phyloP scores from a whole-genome alignment of 2,797 vertebrate genomes.

The Neosilurus mollespiculum region DNA sequence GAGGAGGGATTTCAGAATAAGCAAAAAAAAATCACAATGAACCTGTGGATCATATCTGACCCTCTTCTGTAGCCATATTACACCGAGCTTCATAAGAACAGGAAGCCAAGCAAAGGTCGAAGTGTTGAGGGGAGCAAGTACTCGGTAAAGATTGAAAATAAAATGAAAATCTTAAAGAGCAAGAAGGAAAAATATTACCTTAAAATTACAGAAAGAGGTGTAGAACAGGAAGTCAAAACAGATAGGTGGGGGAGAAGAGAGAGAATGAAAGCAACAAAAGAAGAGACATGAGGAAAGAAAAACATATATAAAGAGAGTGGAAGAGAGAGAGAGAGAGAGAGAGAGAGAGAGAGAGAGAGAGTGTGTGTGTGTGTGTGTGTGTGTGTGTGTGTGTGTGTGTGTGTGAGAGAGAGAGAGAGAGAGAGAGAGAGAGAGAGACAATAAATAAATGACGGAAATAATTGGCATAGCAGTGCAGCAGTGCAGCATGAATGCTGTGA shows the following conservation, averaged over 20 bases:
- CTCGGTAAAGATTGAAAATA: not conserved
- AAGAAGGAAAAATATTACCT: not conserved
- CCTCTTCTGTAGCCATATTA: not conserved
- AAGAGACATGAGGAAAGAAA: not conserved
- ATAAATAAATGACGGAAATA: constrained; percentile 47
- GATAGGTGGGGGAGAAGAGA: not conserved
- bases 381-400: too few species aligned
- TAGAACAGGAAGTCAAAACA: not conserved
- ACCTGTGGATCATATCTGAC: not conserved
- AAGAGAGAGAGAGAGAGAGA: too few species aligned
- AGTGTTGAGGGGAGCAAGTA: constrained; percentile 20
- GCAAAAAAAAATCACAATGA: not conserved
- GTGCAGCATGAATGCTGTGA: constrained; percentile 33
- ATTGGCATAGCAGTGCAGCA: constrained; percentile 42
- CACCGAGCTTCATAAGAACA: not conserved
- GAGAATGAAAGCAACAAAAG: not conserved
- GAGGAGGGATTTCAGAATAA: not conserved
- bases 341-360: too few species aligned
- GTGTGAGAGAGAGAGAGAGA: too few species aligned
- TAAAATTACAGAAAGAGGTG: not conserved
- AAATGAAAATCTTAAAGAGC: not conserved
- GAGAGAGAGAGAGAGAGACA: constrained; percentile 13
- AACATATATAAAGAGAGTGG: not conserved
- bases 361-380: too few species aligned
- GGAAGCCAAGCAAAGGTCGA: not conserved